Conservation (phyloP, 64 coral and sea anemone genomes). For the Montipora efflorescens region DNA sequence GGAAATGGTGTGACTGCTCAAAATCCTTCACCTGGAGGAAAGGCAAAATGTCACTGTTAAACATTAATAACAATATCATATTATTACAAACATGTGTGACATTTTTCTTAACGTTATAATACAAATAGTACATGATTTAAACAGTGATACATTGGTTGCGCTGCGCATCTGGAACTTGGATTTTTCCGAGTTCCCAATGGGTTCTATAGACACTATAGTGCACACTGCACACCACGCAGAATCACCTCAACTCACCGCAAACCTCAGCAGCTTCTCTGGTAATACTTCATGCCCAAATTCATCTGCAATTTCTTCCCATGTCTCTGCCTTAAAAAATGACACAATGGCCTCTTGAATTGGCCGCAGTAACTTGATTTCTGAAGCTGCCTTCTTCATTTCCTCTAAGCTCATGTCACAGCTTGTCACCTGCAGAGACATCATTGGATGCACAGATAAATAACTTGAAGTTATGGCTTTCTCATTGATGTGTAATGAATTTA, state of each 20-base stretch:
- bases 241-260: conserved; percentile 17
- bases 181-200: too few species aligned
- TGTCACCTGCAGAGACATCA: conserved; percentile 22
- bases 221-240: neutral
- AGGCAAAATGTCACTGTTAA: neutral
- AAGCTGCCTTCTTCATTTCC: neutral
- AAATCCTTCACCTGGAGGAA: neutral
- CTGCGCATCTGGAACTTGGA: too few species aligned
- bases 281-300: too few species aligned
- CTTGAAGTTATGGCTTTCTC: neutral
- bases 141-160: too few species aligned
- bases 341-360: too few species aligned
- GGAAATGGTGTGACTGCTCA: conserved; percentile 23
- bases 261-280: neutral
- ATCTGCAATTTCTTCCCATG: too few species aligned
- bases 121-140: neutral
- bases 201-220: too few species aligned
- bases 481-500: neutral
- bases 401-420: conserved; percentile 10
- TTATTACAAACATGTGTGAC: neutral
- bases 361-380: too few species aligned
- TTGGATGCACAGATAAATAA: neutral
- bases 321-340: too few species aligned
- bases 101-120: neutral
- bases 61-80: neutral